Base-by-base conservation (phyloP, 2,797 vertebrate genomes). In the Fundulus diaphanus region DNA sequence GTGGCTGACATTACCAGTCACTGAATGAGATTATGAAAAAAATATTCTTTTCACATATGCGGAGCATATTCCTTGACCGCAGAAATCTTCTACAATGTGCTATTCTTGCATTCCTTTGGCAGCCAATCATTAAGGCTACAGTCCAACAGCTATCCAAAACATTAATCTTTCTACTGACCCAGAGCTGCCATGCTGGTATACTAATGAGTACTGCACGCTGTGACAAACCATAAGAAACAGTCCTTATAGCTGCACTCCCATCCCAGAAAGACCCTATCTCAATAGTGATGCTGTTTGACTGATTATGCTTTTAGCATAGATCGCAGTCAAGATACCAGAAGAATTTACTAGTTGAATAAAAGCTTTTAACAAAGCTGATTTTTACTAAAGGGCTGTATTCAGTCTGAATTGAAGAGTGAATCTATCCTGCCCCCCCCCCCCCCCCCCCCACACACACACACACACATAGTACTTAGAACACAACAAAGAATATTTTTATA, bases 231-330 rank as follows among this genome's bases (percentile, higher is more conserved):
- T 73, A 42, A 83, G 40, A 76, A 79, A 57, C 61, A 49, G 40
- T 27, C 20, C 44, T 29, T 40, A 37, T 67, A 42, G 71, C 70
- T 68, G 22, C 42, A 67, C 29, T 68, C 12, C 42, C 66, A 61
- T 70, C 76, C 70, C 76, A 74, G n/a, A 79, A 24, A 68, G 63
- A 56, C 63, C 61, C 70, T 24, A 40, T 75, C 65, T 70, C 80
- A 51, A 54, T 0, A 29, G 6, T 75, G 72, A 72, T 73, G 63
- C 44, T 27, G 31, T 74, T 83, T 87, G 74, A 85, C 68, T 56
- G 35, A 87, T 85, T 70, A 77, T 59, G 73, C 77, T 79, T 80
- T 88, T 76, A 74, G 73, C 61, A 82, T 51, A 78, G 72, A 76
- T 78, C 51, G 72, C 79, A 82, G 79, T 72, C 77, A 68, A 65